Evolutionary conservation across 1,140 invertebrate genomes (phyloP), one percentile per base, ranked within the genome.

Genomic region (Caenorhabditis tropicalis): DNA sequence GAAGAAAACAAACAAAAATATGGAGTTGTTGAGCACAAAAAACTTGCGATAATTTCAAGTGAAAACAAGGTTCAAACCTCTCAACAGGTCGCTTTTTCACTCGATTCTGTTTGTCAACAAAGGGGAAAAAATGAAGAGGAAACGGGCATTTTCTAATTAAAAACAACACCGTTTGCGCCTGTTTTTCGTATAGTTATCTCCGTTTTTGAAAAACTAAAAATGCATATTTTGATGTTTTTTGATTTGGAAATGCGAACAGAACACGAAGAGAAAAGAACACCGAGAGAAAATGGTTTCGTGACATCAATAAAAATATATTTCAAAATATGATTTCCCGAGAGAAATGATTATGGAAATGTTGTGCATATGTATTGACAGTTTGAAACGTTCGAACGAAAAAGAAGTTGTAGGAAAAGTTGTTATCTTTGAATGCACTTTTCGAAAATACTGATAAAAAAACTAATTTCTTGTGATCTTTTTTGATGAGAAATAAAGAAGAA

Each of bases 11-110:
- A 4, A 70, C 31, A 27, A 36, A 70, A 70, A 36, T 70, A 36
- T 70, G 33, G 60, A 70, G 60, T 60, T 60, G 29, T 70, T 70
- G 60, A 70, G 60, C 60, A 70, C 33, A 70, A 70, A 70, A 70
- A 33, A 70, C 60, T 70, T 70, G 29, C 31, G 60, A 70, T 70
- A 70, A 70, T 70, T 70, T 36, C n/a, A 4, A 70, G 60, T 70
- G 60, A 70, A 70, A 70, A 70, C 10, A 36, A 70, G 21, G 53
- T 29, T 51, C 49, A 51, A 51, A 51, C 19, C n/a, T n/a, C n/a
- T n/a, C n/a, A n/a, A 51, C 21, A 51, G 49, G 49, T 51, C 49
- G n/a, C n/a, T n/a, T n/a, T n/a, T n/a, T n/a, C n/a, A n/a, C n/a
- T n/a, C n/a, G n/a, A n/a, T n/a, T 51, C 21, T 51, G 53, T 58